Percentiles rank a stretch among this genome's conserved stretches.
Evolutionary conservation across 1,140 invertebrate genomes (phyloP).

Genomic region (Drosophila subpulchrella): DNA sequence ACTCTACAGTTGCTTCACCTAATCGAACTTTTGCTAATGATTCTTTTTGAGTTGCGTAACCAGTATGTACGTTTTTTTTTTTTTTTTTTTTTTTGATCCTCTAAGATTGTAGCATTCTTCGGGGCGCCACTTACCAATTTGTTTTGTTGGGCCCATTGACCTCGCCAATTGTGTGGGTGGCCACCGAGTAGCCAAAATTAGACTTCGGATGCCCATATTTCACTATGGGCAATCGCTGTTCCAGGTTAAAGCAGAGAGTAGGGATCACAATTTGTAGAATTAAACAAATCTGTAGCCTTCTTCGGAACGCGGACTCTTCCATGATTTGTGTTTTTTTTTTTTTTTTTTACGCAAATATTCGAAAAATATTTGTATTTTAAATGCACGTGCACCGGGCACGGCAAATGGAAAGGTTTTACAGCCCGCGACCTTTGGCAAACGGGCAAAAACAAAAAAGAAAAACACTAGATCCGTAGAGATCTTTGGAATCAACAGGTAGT

Average conservation of each 20-base stretch:
- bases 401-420: not conserved
- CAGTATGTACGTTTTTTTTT: no score
- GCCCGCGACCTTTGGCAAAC: slow-evolving; percentile 14
- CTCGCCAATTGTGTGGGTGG: slow-evolving; percentile 78
- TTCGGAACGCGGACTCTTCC: not conserved
- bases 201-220: slow-evolving; percentile 73
- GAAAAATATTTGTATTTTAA: not conserved
- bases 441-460: slow-evolving; percentile 1
- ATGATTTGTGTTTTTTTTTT: not conserved
- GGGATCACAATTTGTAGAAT: not conserved
- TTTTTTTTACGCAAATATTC: not conserved
- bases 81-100: not conserved
- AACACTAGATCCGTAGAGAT: slow-evolving; percentile 8
- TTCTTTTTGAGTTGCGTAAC: slow-evolving; percentile 6
- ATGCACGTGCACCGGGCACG: slow-evolving; percentile 34
- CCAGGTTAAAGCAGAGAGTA: slow-evolving; percentile 65
- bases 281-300: not conserved
- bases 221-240: slow-evolving; percentile 74
- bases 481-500: slow-evolving; percentile 45
- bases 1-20: not conserved
- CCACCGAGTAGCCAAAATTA: slow-evolving; percentile 81
- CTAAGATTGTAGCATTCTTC: no score
- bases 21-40: not conserved
- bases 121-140: slow-evolving; percentile 71
- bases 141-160: slow-evolving; percentile 71